Evolutionary conservation across 1,140 invertebrate species (phyloP).

Genomic region (Hormaphis cornu): DNA sequence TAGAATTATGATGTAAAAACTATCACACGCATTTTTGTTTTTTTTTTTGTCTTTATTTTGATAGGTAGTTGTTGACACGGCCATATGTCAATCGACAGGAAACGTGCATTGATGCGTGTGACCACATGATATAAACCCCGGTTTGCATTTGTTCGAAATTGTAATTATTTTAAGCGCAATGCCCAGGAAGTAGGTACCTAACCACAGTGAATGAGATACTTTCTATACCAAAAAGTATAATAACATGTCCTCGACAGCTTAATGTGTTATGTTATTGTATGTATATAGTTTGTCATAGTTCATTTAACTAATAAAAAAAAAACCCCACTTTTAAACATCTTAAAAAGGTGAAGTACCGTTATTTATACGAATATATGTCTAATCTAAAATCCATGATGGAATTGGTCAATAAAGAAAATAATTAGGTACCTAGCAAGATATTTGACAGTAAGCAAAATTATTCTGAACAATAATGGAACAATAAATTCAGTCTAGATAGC

Average conservation of each 20-base stretch:
- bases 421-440: background rate
- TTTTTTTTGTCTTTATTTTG: background rate
- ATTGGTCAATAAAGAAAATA: too few species aligned
- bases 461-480: background rate
- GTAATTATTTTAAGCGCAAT: slow-evolving; percentile 10
- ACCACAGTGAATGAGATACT: background rate
- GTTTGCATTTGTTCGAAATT: background rate
- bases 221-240: background rate
- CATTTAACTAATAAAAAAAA: too few species aligned
- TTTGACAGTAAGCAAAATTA: background rate
- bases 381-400: too few species aligned
- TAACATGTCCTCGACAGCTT: background rate
- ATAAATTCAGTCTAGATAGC: background rate
- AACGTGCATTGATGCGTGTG: slow-evolving; percentile 6
- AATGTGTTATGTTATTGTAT: background rate
- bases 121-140: slow-evolving; percentile 10
- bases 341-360: too few species aligned
- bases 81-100: slow-evolving; percentile 11
- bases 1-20: background rate
- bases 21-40: background rate
- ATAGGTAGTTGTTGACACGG: background rate
- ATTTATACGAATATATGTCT: too few species aligned
- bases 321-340: too few species aligned
- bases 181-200: background rate
- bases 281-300: background rate